These are phyloP conservation scores for Chaitophorus viminalis DNA, from an alignment of 2,888 invertebrate genomes.

Conservation along the genomic window DNA sequence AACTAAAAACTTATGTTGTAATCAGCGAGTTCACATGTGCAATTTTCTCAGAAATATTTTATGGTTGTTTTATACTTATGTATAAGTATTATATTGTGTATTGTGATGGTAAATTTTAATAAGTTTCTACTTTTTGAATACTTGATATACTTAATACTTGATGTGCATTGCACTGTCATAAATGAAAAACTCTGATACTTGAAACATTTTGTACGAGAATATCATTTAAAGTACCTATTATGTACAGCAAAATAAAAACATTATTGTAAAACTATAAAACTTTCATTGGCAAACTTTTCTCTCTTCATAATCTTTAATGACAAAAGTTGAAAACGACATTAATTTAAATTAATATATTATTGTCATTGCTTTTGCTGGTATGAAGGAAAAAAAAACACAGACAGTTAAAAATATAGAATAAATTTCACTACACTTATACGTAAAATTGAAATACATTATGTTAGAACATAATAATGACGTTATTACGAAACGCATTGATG, in stretches of 20 bases:
- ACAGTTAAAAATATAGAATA: not conserved
- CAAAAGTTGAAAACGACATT: not conserved
- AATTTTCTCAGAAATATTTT: not conserved
- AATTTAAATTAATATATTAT: not conserved
- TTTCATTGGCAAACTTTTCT: conserved; percentile 5
- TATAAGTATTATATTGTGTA: not conserved
- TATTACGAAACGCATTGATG: too few relatives aligned
- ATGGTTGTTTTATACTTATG: not conserved
- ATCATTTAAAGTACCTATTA: not conserved
- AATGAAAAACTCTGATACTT: not conserved
- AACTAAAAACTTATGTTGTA: not conserved
- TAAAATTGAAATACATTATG: too few relatives aligned
- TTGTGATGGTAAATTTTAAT: not conserved
- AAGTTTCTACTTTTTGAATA: not conserved
- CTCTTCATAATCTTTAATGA: not conserved
- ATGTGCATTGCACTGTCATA: not conserved
- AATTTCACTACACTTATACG: too few relatives aligned
- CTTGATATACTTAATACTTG: not conserved
- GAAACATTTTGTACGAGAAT: not conserved
- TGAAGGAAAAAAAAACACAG: not conserved
- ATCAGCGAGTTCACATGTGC: not conserved
- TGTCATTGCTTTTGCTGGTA: not conserved
- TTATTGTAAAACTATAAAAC: not conserved
- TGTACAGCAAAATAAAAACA: not conserved
- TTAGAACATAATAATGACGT: too few relatives aligned